Evolutionary conservation across 2,113 vertebrate genomes (phyloP), one percentile per base, ranked within the genome.

Genomic region (Trochalopteron elliotii): DNA sequence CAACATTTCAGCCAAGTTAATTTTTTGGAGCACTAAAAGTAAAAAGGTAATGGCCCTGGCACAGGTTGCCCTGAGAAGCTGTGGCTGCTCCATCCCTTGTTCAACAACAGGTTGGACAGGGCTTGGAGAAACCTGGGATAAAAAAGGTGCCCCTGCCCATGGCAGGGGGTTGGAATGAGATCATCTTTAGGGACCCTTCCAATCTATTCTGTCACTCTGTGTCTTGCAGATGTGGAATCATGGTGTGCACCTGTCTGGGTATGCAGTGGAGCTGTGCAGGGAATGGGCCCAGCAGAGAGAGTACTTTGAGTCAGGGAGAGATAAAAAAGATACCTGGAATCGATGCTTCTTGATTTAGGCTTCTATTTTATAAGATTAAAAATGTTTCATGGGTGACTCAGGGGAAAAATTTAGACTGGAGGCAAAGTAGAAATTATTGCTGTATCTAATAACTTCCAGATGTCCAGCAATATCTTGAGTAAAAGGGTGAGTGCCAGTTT

Each of bases 361-460:
- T 97, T 96, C 90, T 94, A 44, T 96, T 96, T 92, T 77, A 91
- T 93, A 75, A 86, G 71, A 97, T 97, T 97, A 95, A 97, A 97
- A 97, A 86, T 19, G 27, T 87, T 87, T 89, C 64, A 7, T 39
- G 55, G 71, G 45, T 42, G 79, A 87, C 95, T 83, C 83, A 22
- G 61, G 84, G 83, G 92, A 96, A 85, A 90, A 95, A 80, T 27
- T 35, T 60, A 84, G 90, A 53, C 90, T 94, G 79, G 56, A 88
- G 63, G 82, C 96, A 74, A 83, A 88, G 25, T 16, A 57, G 28
- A 86, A 90, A 93, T 91, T 39, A 93, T 93, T 79, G 42, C 49
- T 69, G 24, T 53, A 56, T 53, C 87, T 97, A 87, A 59, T 74
- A 95, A 94, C 89, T 90, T 91, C 47, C 68, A 88, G 64, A 40